A percentile compares a stretch with the other conserved stretches of the same genome.
Conservation (phyloP, 2,888 invertebrate genomes). For the Amiota minor region DNA sequence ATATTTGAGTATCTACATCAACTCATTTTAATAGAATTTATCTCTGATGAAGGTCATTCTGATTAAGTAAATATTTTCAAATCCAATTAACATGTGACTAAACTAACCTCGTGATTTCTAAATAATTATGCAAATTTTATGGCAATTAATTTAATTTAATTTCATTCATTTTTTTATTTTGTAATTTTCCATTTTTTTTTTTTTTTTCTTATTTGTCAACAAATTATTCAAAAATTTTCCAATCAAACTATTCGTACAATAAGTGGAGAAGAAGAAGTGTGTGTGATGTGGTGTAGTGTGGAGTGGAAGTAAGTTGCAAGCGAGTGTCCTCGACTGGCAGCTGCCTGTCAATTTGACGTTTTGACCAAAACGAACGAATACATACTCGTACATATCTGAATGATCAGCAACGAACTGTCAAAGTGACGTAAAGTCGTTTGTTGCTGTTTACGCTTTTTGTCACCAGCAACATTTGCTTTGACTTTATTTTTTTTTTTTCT, state of each 20-base stretch:
- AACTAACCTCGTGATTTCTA: conserved; percentile 64
- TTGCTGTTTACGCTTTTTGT: conserved; percentile 44
- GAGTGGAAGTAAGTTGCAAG: background rate
- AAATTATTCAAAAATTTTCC: conserved; percentile 62
- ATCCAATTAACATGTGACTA: conserved; percentile 44
- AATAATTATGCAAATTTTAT: conserved; percentile 61
- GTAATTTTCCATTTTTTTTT: conserved; percentile 13
- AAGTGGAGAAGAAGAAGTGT: background rate
- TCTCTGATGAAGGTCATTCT: too few relatives aligned
- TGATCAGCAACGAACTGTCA: conserved; percentile 33
- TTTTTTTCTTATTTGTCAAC: conserved; percentile 40
- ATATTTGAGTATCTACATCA: too few relatives aligned
- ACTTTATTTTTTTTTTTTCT: conserved; percentile 30
- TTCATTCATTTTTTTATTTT: conserved; percentile 3
- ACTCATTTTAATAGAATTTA: too few relatives aligned
- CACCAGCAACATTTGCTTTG: conserved; percentile 40
- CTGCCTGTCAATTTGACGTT: conserved; percentile 64
- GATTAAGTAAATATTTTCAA: background rate
- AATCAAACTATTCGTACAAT: conserved; percentile 31
- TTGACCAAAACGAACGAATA: conserved; percentile 61
- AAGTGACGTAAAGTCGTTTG: conserved; percentile 32
- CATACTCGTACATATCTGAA: conserved; percentile 36
- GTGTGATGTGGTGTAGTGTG: conserved; percentile 1
- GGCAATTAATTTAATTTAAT: conserved; percentile 56
- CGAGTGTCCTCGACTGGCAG: conserved; percentile 52